Base-by-base conservation (phyloP, 2,113 vertebrate genomes). In the pig (Sus scrofa) region DNA sequence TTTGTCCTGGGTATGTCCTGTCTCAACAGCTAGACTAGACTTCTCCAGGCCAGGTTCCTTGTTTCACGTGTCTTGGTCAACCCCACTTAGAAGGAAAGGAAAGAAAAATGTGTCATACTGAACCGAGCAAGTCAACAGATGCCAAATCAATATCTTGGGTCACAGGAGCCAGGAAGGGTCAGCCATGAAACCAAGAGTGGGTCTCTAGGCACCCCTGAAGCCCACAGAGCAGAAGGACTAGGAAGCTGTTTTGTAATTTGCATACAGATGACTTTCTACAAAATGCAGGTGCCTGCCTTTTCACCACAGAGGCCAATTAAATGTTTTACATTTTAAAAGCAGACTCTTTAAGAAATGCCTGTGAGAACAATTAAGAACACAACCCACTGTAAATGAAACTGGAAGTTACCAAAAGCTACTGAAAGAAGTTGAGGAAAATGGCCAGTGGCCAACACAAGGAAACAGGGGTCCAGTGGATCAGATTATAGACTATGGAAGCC, bases 331-430 rank as follows among this genome's bases (percentile, higher is more conserved):
- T 89, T 96, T 95, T 84, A 95, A 97, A 97, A 96, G 88, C 93
- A 94, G 95, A 67, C 68, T 91, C 93, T 81, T 95, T 95, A 95
- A 98, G 96, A 92, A 97, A 96, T 89, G 95, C 96, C 95, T 83
- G 22, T 56, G 97, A 97, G 97, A 79, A 96, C 86, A 96, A 97
- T 97, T 96, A 97, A 83, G 52, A 86, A 77, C 89, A 96, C 91
- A 93, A 96, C 95, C 94, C 67, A 92, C 12, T 63, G 89, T 79
- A 90, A 95, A 95, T 67, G 97, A 95, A 96, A 96, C 86, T 89
- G 74, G 54, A 96, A 98, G 89, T 84, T 77, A 97, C 75, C 94
- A 93, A 93, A 95, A 91, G 78, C 78, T 71, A 58, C 32, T 68
- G 94, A 92, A 82, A 74, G 73, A 95, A 94, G 90, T 71, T 91